Percentiles rank a stretch among this genome's conserved stretches.
Evolutionary conservation across 2,113 vertebrate species (phyloP).

Genomic region (Scophthalmus maximus): DNA sequence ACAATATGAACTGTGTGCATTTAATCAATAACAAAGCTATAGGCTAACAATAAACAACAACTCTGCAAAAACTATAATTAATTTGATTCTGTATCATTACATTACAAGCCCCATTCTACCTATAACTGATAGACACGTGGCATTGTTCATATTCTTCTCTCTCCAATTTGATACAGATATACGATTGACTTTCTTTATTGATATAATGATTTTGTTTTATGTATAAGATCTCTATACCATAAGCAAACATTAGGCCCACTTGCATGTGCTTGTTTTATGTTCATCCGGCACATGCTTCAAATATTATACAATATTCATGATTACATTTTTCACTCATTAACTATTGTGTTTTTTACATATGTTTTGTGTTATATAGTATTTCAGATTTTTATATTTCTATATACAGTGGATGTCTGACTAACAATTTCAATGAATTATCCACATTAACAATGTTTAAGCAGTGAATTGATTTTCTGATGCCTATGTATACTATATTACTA

Average conservation of each 20-base stretch:
- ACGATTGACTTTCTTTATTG: neutral
- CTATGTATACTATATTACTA: too few species aligned
- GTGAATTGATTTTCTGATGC: neutral
- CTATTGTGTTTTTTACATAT: neutral
- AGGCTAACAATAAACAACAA: slow-evolving; percentile 14
- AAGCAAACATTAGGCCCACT: neutral
- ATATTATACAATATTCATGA: neutral
- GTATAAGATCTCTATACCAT: neutral
- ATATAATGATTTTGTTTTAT: neutral
- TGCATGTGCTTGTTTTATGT: neutral
- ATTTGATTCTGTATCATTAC: neutral
- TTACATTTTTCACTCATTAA: neutral
- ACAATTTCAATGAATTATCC: too few species aligned
- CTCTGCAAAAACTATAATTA: slow-evolving; percentile 6
- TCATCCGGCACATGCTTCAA: neutral
- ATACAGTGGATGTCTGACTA: too few species aligned
- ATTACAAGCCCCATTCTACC: neutral
- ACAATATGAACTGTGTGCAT: slow-evolving; percentile 9
- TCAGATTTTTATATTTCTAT: too few species aligned
- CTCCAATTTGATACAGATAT: neutral
- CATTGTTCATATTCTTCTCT: neutral
- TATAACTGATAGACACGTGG: neutral
- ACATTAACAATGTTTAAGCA: neutral
- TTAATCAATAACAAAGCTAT: slow-evolving; percentile 41
- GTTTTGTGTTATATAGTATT: too few species aligned